Evolutionary conservation across 2,888 invertebrate genomes (phyloP).

Genomic region (Synergus laeviventris): DNA sequence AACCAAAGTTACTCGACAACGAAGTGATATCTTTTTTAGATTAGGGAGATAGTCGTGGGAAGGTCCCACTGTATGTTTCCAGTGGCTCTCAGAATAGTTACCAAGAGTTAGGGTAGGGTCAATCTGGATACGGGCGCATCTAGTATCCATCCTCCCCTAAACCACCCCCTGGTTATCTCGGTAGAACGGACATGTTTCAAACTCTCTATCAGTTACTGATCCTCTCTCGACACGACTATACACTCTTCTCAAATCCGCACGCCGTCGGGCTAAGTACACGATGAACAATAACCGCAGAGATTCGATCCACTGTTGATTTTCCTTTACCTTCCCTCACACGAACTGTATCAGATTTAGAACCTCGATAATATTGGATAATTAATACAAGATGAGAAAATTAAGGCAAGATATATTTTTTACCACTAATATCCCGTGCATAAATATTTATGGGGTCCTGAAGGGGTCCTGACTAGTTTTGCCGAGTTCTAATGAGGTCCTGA

Average conservation of each 20-base stretch:
- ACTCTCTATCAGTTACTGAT: conserved; percentile 67
- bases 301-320: conserved; percentile 20
- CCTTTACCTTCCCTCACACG: not conserved
- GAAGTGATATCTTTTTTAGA: conserved; percentile 61
- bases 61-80: conserved; percentile 54
- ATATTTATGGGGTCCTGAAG: no score
- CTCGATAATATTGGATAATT: not conserved
- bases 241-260: conserved; percentile 63
- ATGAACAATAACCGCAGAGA: conserved; percentile 42
- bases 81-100: conserved; percentile 26
- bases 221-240: conserved; percentile 70
- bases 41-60: conserved; percentile 65
- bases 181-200: conserved; percentile 62
- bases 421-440: no score
- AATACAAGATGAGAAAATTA: no score
- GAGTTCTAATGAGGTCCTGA: no score
- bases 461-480: no score
- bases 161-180: conserved; percentile 51
- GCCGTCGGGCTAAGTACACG: conserved; percentile 46
- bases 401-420: no score
- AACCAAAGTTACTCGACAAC: conserved; percentile 37
- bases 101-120: conserved; percentile 44
- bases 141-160: conserved; percentile 45
- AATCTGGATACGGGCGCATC: conserved; percentile 44
- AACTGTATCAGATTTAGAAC: not conserved